Conservation (phyloP, 2,113 vertebrate species). For the Thryonomys swinderianus region DNA sequence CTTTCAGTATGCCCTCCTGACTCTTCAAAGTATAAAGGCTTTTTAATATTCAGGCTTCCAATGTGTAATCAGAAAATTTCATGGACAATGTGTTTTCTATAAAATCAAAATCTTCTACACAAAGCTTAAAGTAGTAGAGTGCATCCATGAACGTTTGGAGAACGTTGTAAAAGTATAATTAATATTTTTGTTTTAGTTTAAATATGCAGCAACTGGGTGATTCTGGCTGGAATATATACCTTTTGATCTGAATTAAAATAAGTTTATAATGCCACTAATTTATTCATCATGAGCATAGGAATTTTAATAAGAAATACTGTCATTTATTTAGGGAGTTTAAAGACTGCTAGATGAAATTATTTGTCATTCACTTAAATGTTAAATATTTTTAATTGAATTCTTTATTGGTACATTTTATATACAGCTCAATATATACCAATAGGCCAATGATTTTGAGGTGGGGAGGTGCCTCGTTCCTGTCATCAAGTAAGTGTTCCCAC, state of each 20-base stretch:
- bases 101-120: slow-evolving; percentile 44
- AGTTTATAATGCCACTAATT: slow-evolving; percentile 40
- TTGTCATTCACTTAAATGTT: slow-evolving; percentile 22
- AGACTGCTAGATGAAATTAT: slow-evolving; percentile 59
- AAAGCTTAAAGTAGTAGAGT: slow-evolving; percentile 35
- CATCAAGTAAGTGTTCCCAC: background rate
- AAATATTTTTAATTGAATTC: too few species aligned
- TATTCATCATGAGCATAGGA: slow-evolving; percentile 1
- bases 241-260: slow-evolving; percentile 51
- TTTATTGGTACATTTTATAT: too few species aligned
- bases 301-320: slow-evolving; percentile 38
- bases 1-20: background rate
- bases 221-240: slow-evolving; percentile 25
- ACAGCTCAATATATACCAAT: too few species aligned
- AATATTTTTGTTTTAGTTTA: slow-evolving; percentile 55
- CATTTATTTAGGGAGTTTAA: slow-evolving; percentile 40
- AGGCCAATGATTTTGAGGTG: background rate
- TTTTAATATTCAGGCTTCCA: slow-evolving; percentile 34
- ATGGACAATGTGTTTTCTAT: background rate
- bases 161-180: slow-evolving; percentile 39
- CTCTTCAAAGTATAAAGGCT: slow-evolving; percentile 41
- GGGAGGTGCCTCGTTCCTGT: background rate
- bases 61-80: slow-evolving; percentile 41
- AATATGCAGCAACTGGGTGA: background rate
- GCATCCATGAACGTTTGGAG: slow-evolving; percentile 41